Conservation (phyloP, 2,797 vertebrate genomes). For the Eulemur mongoz region DNA sequence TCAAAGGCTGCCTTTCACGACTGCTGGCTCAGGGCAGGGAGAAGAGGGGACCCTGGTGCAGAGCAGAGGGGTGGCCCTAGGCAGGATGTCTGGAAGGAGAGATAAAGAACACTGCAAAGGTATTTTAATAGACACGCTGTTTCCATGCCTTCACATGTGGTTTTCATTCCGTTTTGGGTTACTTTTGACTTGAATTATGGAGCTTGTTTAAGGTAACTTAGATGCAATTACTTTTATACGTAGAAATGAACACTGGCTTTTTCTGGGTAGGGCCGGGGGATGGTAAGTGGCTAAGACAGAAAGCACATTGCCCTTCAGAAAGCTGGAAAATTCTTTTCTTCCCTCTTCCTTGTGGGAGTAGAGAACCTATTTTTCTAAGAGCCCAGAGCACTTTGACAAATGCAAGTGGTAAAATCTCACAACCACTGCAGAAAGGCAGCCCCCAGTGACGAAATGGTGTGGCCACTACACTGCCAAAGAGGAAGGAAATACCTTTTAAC, state of each 20-base stretch:
- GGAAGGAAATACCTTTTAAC: neutral
- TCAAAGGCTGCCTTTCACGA: neutral
- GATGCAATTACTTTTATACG: neutral
- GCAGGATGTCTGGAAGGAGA: conserved; percentile 1
- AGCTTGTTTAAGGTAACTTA: conserved; percentile 1
- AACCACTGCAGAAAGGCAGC: neutral
- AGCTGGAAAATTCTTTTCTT: neutral
- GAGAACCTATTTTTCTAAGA: neutral
- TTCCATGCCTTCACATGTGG: neutral
- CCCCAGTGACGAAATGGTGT: neutral
- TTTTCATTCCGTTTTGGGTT: conserved; percentile 41
- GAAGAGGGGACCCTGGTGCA: too few relatives aligned
- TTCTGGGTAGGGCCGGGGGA: neutral
- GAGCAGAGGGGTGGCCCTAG: neutral
- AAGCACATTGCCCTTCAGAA: neutral
- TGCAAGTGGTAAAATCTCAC: neutral
- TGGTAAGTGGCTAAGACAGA: neutral
- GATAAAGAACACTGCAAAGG: neutral
- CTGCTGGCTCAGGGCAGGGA: neutral
- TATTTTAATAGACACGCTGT: neutral
- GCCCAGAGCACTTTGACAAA: neutral
- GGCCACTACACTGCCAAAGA: neutral
- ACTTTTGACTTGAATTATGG: conserved; percentile 26
- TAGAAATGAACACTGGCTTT: neutral
- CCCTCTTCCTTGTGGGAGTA: neutral